Base-by-base conservation (phyloP, 2,888 invertebrate species). In the Drosophila melanocephala region DNA sequence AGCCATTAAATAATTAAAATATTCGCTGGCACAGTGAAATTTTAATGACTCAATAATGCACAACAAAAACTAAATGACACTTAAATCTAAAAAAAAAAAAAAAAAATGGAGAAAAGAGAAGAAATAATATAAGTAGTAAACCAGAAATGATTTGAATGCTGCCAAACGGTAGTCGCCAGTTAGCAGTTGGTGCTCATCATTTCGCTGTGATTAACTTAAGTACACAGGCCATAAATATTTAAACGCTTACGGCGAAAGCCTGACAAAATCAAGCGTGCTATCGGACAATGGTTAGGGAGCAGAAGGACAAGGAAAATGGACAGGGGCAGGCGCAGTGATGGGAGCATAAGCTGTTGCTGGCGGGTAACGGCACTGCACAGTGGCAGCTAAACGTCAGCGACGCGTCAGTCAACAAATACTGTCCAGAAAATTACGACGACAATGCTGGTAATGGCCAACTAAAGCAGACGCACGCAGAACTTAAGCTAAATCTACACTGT, bases 191-290 rank as follows among this genome's bases (percentile, higher is more conserved):
- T 56, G 62, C 81, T 83, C 78, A 81, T 81, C 87, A 79, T 79
- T 89, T 89, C 65, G 85, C 80, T 81, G 87, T 82, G 90, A 91
- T 87, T 87, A 91, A 89, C 79, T 87, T 87, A 91, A 87, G 88
- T 91, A 89, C 90, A 89, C 85, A 89, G 80, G 88, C 79, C 90
- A 87, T 87, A 87, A 89, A 91, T 91, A 87, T 91, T 91, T 87
- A 87, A 89, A 77, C 85, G 83, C 75, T 77, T 58, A 60, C 68
- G 69, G 68, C 64, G 67, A 67, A 67, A 79, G 71, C 51, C 61
- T 50, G 22, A 26, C 52, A 51, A 53, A 53, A 35, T 60, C 28
- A 53, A 28, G 53, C 32, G 60, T 42, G 62, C 62, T 39, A 26
- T 37, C 50, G 37, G 55, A 47, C 51, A 44, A 7, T 26, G 7